Evolutionary conservation across 2,888 invertebrate species (phyloP), one percentile per base, ranked within the genome.

Genomic region (Cheilosia variabilis): DNA sequence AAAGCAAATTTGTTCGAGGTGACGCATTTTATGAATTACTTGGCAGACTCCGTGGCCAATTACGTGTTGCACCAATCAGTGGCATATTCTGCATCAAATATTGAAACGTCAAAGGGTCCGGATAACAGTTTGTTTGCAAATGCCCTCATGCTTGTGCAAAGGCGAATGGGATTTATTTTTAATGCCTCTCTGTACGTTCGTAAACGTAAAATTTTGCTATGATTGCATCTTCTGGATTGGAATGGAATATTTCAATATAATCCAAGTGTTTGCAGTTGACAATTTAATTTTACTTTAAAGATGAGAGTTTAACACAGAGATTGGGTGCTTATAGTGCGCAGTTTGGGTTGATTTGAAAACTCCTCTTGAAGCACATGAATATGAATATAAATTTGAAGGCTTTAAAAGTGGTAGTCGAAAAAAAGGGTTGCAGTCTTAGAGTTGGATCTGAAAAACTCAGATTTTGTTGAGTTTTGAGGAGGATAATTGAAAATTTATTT

Each of bases 111-210:
- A n/a, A 22, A 55, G 27, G 53, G 15, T 19, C 5, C 10, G n/a
- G 24, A 24, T 22, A 60, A 53, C 5, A 6, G n/a, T 37, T 37
- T n/a, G 41, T 37, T 22, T 15, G 41, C 24, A 22, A 6, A 9
- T 17, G 9, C 2, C 19, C 47, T 17, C 45, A 45, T 45, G 47
- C 9, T 19, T 47, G 34, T 13, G 15, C 13, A 7, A 9, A 22
- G 34, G 22, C 2, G 27, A 24, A 7, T 27, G 41, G 17, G 31
- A 52, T 72, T 52, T 27, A 52, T 60, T 52, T 72, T 72, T 72
- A 60, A 72, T 72, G 50, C 27, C 47, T 37, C 9, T 22, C 1
- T 34, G 1, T 27, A 13, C 4, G 13, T 13, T 13, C 4, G 13
- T 45, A 27, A 24, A 41, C 10, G 41, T 41, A 19, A 9, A 34